Conservation (phyloP, 2,113 vertebrate genomes). For the Pachycephala philippinensis region DNA sequence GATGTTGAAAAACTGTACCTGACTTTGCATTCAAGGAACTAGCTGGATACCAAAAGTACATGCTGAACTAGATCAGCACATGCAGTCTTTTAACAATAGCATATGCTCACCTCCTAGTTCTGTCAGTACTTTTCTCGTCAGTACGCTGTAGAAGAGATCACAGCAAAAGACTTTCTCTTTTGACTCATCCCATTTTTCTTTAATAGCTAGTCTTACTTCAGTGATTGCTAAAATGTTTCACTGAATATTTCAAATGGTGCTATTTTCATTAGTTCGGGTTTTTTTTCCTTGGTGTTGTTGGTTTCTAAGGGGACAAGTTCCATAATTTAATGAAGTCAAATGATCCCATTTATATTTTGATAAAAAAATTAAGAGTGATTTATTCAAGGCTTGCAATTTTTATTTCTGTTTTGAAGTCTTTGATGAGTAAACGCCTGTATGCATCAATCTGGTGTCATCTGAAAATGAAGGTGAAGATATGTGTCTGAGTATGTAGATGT, state of each 20-base stretch:
- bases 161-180: not conserved
- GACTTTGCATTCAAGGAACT: not conserved
- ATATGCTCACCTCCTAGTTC: not conserved
- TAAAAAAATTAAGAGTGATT: not conserved
- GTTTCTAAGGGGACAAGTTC: not conserved
- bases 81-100: not conserved
- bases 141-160: not conserved
- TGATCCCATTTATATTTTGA: not conserved
- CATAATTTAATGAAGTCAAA: not conserved
- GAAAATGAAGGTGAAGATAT: not conserved
- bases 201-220: not conserved
- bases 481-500: not conserved
- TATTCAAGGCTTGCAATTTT: not conserved
- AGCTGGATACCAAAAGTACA: not conserved
- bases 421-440: not conserved
- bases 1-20: not conserved
- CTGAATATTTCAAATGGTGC: not conserved
- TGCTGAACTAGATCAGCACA: not conserved
- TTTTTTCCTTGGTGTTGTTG: not conserved
- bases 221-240: not conserved
- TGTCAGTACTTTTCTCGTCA: not conserved
- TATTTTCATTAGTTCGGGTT: not conserved
- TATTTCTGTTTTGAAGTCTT: not conserved
- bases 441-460: not conserved
- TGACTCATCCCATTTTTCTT: not conserved